These are phyloP conservation scores for Eupeodes latifasciatus DNA, from an alignment of 2,888 invertebrate species.

Conservation along the genomic window DNA sequence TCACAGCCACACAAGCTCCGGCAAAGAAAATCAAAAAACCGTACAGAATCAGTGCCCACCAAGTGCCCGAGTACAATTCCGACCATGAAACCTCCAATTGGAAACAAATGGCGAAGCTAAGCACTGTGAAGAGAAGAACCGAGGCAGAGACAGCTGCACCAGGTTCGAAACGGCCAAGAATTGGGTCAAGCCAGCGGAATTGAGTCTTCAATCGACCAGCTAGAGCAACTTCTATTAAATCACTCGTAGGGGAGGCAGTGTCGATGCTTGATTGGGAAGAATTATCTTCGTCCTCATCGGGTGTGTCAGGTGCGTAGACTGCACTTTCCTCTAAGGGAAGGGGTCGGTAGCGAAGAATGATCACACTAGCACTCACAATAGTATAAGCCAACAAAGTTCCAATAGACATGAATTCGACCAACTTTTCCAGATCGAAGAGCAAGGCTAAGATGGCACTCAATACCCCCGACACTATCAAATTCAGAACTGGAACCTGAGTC, in stretches of 20 bases:
- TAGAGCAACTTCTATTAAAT: slow-evolving; percentile 86
- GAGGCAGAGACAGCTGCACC: slow-evolving; percentile 90
- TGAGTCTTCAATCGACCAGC: slow-evolving; percentile 91
- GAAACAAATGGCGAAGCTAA: slow-evolving; percentile 89
- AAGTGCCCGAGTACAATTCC: slow-evolving; percentile 85
- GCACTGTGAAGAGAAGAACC: slow-evolving; percentile 89
- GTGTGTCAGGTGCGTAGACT: slow-evolving; percentile 85
- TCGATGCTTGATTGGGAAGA: slow-evolving; percentile 87
- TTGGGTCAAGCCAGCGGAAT: slow-evolving; percentile 90
- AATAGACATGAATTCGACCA: slow-evolving; percentile 98
- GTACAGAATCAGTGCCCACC: slow-evolving; percentile 89
- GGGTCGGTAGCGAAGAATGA: slow-evolving; percentile 92
- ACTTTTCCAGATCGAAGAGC: slow-evolving; percentile 93
- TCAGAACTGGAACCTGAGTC: slow-evolving; percentile 92
- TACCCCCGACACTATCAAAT: slow-evolving; percentile 91
- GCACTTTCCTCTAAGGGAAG: slow-evolving; percentile 85
- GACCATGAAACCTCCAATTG: slow-evolving; percentile 87
- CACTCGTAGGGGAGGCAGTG: slow-evolving; percentile 86
- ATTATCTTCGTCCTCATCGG: slow-evolving; percentile 86
- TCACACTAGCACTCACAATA: slow-evolving; percentile 95
- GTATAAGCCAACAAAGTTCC: slow-evolving; percentile 95
- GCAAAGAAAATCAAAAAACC: slow-evolving; percentile 87
- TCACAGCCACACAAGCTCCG: slow-evolving; percentile 89
- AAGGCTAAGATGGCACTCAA: slow-evolving; percentile 92
- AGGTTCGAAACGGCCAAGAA: slow-evolving; percentile 90